These are phyloP conservation scores for Sterrhoptilus dennistouni DNA, from an alignment of 2,113 vertebrate species.

Conservation along the genomic window DNA sequence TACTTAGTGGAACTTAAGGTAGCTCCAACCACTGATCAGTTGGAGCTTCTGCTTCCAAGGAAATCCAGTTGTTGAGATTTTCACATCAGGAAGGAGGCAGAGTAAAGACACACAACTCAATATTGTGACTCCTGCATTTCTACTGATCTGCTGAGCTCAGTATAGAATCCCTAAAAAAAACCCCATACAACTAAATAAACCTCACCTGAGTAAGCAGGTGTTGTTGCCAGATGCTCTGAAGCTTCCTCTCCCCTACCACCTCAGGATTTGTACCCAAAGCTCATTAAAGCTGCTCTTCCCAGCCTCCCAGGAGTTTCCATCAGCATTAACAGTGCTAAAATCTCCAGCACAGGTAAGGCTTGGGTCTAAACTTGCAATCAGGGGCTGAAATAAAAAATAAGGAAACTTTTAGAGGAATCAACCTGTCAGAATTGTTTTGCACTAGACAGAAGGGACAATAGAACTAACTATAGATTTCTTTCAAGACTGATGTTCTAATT, in stretches of 20 bases:
- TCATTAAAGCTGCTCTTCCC: background rate
- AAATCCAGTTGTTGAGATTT: background rate
- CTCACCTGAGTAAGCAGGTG: background rate
- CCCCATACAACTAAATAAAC: background rate
- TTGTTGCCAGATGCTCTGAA: background rate
- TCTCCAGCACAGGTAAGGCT: background rate
- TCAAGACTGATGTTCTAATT: slow-evolving; percentile 48
- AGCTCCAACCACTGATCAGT: background rate
- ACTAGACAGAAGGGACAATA: background rate
- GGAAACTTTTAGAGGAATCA: background rate
- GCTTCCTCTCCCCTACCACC: background rate
- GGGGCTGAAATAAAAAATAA: background rate
- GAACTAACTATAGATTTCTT: background rate
- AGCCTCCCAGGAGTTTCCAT: background rate
- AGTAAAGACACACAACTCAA: background rate
- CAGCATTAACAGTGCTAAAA: background rate
- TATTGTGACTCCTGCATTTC: background rate
- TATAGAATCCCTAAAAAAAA: background rate
- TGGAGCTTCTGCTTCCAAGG: background rate
- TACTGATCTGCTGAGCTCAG: background rate
- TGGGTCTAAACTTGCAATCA: background rate
- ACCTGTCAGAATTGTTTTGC: background rate
- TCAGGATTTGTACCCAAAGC: background rate
- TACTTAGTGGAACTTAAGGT: background rate
- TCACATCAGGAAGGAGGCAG: background rate